Evolutionary conservation across 1,140 invertebrate species (phyloP), one percentile per base, ranked within the genome.

Genomic region (Drosophila mayri): DNA sequence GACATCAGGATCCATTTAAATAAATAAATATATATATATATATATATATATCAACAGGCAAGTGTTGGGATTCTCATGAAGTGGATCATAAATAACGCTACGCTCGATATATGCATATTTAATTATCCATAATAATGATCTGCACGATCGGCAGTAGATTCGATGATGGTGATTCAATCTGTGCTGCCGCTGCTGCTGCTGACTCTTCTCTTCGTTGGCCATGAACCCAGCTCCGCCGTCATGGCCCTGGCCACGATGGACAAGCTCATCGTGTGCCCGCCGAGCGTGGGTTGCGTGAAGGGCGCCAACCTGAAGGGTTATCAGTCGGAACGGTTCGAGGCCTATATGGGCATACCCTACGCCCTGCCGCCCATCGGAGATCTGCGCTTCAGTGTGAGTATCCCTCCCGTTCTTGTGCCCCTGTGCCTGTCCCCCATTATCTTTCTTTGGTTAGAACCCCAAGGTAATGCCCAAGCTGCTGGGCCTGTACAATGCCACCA

Each of bases 291-390:
- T 10, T 92, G 91, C 30, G 41, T 92, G 35, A 62, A 59, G 58
- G 92, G 92, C 68, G 60, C 44, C 32, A 47, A 79, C 14, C 91
- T 79, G 73, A 43, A 66, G 16, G 85, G 91, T 49, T 82, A 79
- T 68, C 77, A 91, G 55, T 72, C 46, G 16, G 61, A 79, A 12
- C 50, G 40, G 7, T 92, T 90, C 77, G 81, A 91, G 67, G 92
- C 88, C n/a, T 93, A 79, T 30, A 44, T 92, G 46, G 92, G 92
- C 52, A 91, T 93, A 47, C 92, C 92, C 22, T 93, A 86, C 47
- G 92, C 92, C 43, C 58, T 79, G 72, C 92, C 92, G 5, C 91
- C 92, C 8, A 8, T 92, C 0, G 84, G 76, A 8, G 74, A 91
- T 7, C 60, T 91, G 40, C 65, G 92, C 6, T 91, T 93, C 50